Evolutionary conservation across 1,140 invertebrate genomes (phyloP).

Genomic region (Drosophila busckii): DNA sequence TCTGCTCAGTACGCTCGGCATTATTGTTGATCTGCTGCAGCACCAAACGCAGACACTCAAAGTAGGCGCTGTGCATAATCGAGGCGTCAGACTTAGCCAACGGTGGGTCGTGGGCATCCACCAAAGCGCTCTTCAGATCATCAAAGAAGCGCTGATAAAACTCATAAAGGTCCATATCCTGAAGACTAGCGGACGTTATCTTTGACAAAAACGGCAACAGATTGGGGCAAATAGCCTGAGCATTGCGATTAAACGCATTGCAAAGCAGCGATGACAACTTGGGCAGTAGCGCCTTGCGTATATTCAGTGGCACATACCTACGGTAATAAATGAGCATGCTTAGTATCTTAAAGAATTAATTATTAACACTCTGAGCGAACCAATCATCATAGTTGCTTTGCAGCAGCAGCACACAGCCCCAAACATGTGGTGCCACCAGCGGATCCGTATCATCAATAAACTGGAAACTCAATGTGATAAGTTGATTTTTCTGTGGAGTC

Average conservation of each 20-base stretch:
- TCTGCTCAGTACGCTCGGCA: background rate
- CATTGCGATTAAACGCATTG: constrained; percentile 87
- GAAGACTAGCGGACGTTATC: constrained; percentile 79
- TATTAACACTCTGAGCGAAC: constrained; percentile 17
- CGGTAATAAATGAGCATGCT: background rate
- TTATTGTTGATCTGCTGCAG: constrained; percentile 77
- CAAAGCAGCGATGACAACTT: constrained; percentile 85
- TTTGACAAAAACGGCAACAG: constrained; percentile 87
- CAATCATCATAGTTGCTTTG: constrained; percentile 64
- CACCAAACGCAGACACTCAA: constrained; percentile 86
- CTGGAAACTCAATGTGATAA: constrained; percentile 83
- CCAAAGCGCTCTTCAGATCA: constrained; percentile 79
- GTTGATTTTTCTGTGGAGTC: constrained; percentile 80
- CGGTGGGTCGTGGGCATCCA: constrained; percentile 36
- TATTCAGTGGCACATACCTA: constrained; percentile 84
- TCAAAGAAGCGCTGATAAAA: constrained; percentile 86
- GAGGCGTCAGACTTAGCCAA: constrained; percentile 81
- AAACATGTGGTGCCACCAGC: constrained; percentile 83
- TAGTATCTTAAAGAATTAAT: background rate
- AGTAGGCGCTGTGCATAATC: constrained; percentile 82
- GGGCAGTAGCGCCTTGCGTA: constrained; percentile 85
- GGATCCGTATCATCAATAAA: constrained; percentile 87
- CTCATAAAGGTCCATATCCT: constrained; percentile 77
- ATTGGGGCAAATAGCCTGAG: constrained; percentile 85
- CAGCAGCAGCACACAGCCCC: constrained; percentile 80